Evolutionary conservation across 2,888 invertebrate genomes (phyloP).

Genomic region (Phasia obesa): DNA sequence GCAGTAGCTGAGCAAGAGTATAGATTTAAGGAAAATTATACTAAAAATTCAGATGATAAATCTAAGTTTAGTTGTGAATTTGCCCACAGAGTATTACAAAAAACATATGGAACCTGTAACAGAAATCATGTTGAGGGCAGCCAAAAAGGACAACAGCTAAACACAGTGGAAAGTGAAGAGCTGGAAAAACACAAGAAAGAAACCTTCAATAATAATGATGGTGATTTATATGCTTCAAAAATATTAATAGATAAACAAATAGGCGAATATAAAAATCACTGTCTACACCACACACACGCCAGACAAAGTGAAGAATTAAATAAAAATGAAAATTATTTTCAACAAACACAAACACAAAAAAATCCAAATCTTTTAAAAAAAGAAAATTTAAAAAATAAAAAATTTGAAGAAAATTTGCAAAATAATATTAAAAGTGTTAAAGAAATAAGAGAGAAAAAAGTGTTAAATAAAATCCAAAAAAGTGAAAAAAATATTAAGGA

Average conservation of each 20-base stretch:
- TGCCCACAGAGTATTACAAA: slow-evolving; percentile 61
- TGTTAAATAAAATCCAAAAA: not conserved
- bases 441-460: slow-evolving; percentile 6
- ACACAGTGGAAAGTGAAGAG: slow-evolving; percentile 58
- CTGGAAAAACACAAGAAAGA: slow-evolving; percentile 55
- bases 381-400: not conserved
- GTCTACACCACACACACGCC: slow-evolving; percentile 20
- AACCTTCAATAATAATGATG: slow-evolving; percentile 46
- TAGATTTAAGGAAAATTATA: slow-evolving; percentile 57
- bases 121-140: slow-evolving; percentile 73
- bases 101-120: slow-evolving; percentile 68
- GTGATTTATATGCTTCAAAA: slow-evolving; percentile 45
- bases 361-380: slow-evolving; percentile 3
- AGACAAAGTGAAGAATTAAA: slow-evolving; percentile 17
- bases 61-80: slow-evolving; percentile 27
- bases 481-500: not conserved
- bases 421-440: slow-evolving; percentile 8
- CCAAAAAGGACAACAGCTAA: slow-evolving; percentile 71
- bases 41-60: slow-evolving; percentile 60
- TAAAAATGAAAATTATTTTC: slow-evolving; percentile 22
- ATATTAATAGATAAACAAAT: slow-evolving; percentile 60
- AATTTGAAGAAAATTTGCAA: not conserved
- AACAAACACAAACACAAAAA: not conserved
- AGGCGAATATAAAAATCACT: slow-evolving; percentile 52
- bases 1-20: slow-evolving; percentile 30